Conservation (phyloP, 2,113 vertebrate genomes). For the Pseudorasbora parva region DNA sequence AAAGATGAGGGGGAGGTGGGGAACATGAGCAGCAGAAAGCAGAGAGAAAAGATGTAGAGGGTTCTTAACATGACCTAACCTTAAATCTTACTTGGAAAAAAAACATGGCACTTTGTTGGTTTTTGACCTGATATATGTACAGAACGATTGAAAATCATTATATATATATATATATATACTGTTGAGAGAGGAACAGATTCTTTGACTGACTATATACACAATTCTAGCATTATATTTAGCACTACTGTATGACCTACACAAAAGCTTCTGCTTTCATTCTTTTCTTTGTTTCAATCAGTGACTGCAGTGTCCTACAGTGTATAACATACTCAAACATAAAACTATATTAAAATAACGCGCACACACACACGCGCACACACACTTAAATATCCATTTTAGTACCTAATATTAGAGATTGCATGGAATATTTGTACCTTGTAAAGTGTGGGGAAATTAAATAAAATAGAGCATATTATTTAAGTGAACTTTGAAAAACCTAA, state of each 20-base stretch:
- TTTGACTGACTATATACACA: no score
- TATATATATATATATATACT: no score
- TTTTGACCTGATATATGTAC: no score
- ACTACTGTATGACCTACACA: no score
- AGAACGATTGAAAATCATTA: no score
- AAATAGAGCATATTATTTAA: neutral
- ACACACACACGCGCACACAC: no score
- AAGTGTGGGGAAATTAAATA: neutral
- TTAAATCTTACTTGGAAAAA: neutral
- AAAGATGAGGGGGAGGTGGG: slow-evolving; percentile 1
- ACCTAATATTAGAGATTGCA: neutral
- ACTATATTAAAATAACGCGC: neutral
- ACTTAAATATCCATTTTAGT: neutral
- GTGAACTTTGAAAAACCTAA: neutral
- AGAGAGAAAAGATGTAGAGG: neutral
- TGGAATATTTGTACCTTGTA: neutral
- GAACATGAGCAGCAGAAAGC: neutral
- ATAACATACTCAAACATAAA: neutral
- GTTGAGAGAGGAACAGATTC: no score
- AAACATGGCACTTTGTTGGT: neutral
- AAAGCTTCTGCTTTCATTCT: no score
- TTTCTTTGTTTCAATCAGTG: neutral
- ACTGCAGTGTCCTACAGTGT: neutral
- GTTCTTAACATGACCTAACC: slow-evolving; percentile 8
- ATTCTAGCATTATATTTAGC: no score